Percentiles rank a stretch among this genome's conserved stretches.
Conservation (phyloP, 2,888 invertebrate genomes). For the Lithophane leautieri region DNA sequence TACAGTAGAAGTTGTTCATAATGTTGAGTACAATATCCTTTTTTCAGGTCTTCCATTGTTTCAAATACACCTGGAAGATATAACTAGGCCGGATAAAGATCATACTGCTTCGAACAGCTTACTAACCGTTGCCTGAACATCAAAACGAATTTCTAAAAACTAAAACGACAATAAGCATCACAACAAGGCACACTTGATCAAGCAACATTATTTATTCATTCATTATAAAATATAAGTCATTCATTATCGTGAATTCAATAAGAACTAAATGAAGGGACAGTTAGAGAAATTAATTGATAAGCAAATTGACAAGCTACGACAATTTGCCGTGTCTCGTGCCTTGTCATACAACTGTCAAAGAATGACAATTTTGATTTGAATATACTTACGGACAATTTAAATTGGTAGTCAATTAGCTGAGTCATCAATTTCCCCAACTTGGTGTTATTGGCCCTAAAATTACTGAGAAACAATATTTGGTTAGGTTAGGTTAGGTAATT, state of each 20-base stretch:
- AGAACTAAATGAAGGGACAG: neutral
- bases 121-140: no score
- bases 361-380: neutral
- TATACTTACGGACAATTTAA: neutral
- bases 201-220: conserved; percentile 9
- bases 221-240: neutral
- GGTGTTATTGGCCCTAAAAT: neutral
- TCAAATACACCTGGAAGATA: neutral
- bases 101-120: neutral
- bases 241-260: neutral
- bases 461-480: neutral
- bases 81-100: neutral
- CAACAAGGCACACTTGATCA: conserved; percentile 20
- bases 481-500: neutral
- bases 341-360: neutral
- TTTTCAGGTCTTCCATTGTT: neutral
- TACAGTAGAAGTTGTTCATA: neutral
- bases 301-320: neutral
- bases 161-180: neutral
- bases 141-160: neutral
- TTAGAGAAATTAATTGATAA: neutral
- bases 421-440: neutral
- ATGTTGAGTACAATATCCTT: neutral
- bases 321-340: no score
- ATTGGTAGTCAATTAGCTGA: neutral